Base-by-base conservation (phyloP, 2,797 vertebrate genomes). In the Darevskia mixta region DNA sequence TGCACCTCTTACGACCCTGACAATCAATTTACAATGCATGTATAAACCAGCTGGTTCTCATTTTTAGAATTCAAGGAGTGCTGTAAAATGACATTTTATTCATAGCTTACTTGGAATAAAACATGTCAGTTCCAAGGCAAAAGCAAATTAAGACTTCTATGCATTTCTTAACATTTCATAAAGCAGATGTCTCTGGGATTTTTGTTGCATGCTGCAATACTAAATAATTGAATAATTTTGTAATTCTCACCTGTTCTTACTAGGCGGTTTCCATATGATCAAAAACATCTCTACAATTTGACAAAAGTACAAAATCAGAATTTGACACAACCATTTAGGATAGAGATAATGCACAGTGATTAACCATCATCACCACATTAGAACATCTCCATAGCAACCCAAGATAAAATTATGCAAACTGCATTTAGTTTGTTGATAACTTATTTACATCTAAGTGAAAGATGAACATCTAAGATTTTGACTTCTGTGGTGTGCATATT, bases 381-480 rank as follows among this genome's bases (percentile, higher is more conserved):
- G 87, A 92, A 58, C 72, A 90, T 95, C 91, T 93, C 93, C 91
- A 89, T 93, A 91, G 94, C 90, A 94, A 95, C 92, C 43, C 79
- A 89, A 85, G 35, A 80, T 93, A 43, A 83, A 88, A 73, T 93
- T 95, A 89, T 83, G 91, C 87, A 90, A 76, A 2, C 81, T 90
- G 81, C 81, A 90, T 91, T 92, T 93, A 69, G 69, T 32, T 90
- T 91, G 72, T 69, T 73, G 64, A 67, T 88, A 86, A n/a, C 87
- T 91, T 82, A 92, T 91, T 92, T 88, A 92, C 86, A 13, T 67
- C 76, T 89, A 79, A 85, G 73, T 49, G 49, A 80, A 85, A 83
- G 83, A 91, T 87, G 90, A 32, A 58, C 43, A 80, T 13, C 49
- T 55, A 72, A 73, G 85, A n/a, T 41, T 78, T 88, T 83, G 93